phyloP scores from a whole-genome alignment of 2,888 invertebrate species.

The Tetranychus truncatus region DNA sequence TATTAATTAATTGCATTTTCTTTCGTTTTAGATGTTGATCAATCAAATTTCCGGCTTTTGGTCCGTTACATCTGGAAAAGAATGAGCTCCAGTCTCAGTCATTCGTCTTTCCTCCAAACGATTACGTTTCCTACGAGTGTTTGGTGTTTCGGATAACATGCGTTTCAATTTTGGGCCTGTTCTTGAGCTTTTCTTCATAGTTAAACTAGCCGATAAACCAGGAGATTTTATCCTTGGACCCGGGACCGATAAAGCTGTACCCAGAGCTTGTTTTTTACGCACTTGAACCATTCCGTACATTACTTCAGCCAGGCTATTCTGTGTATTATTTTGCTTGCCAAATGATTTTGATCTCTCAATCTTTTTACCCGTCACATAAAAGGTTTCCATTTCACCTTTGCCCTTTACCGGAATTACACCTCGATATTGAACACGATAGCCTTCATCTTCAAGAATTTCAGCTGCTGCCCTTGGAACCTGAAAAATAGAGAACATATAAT shows the following conservation, averaged over 20 bases:
- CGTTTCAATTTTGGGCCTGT: conserved; percentile 24
- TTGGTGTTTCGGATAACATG: conserved; percentile 25
- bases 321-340: conserved; percentile 45
- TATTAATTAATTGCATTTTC: no score
- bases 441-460: conserved; percentile 53
- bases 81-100: conserved; percentile 23
- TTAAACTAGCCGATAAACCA: conserved; percentile 20
- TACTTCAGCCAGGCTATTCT: conserved; percentile 61
- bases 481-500: no score
- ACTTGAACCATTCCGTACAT: conserved; percentile 76
- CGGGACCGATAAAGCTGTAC: conserved; percentile 25
- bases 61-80: conserved; percentile 22
- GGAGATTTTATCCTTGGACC: conserved; percentile 16
- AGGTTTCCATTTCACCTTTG: conserved; percentile 89
- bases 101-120: conserved; percentile 23
- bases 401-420: conserved; percentile 79
- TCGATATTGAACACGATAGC: conserved; percentile 54
- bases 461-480: conserved; percentile 25
- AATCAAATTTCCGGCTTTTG: background rate
- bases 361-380: conserved; percentile 51
- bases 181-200: conserved; percentile 16
- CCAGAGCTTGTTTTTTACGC: conserved; percentile 43
- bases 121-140: conserved; percentile 19
- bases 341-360: conserved; percentile 24
- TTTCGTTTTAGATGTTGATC: background rate